These are phyloP conservation scores for Acronicta psi DNA, from an alignment of 2,888 invertebrate species.

Conservation along the genomic window DNA sequence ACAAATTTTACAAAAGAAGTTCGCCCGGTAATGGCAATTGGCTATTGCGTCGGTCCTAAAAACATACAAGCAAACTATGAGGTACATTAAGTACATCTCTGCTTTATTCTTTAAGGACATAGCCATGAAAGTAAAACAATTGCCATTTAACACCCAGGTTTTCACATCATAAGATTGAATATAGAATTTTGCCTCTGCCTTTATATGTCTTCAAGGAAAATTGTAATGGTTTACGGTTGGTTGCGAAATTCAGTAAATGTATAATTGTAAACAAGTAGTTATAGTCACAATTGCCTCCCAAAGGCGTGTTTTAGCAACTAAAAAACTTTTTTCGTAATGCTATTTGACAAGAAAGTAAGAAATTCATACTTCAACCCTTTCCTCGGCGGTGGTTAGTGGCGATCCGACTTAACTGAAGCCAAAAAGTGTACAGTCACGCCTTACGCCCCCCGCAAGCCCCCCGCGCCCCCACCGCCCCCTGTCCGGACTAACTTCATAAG, in stretches of 20 bases:
- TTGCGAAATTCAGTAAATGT: neutral
- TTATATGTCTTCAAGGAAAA: no score
- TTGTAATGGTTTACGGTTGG: neutral
- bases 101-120: no score
- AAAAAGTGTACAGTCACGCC: slow-evolving; percentile 89
- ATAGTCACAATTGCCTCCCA: neutral
- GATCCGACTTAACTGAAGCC: slow-evolving; percentile 87
- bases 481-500: slow-evolving; percentile 86
- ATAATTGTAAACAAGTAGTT: neutral
- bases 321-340: neutral
- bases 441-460: slow-evolving; percentile 61
- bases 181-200: no score
- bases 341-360: slow-evolving; percentile 16
- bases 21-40: no score
- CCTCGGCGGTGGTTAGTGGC: slow-evolving; percentile 68
- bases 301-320: neutral
- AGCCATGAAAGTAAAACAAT: no score
- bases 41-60: no score
- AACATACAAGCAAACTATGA: no score
- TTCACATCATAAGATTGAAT: no score
- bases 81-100: no score
- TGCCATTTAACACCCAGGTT: no score
- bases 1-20: no score
- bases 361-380: slow-evolving; percentile 57
- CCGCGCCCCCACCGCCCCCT: slow-evolving; percentile 53